phyloP scores from a whole-genome alignment of 2,888 invertebrate genomes.

The Himalopsyche japonica region DNA sequence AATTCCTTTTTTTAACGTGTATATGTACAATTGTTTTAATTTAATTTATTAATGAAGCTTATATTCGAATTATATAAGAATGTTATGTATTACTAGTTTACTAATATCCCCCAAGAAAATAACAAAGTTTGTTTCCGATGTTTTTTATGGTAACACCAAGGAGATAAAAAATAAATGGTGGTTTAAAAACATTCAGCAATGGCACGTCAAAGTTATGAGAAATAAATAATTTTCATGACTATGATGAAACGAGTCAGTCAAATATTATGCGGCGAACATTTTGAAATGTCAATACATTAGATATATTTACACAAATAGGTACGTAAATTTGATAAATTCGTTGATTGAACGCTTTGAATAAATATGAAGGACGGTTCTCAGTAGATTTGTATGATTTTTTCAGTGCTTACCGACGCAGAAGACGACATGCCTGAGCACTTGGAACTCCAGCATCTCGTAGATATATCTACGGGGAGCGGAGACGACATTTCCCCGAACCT shows the following conservation, averaged over 20 bases:
- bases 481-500: conserved; percentile 55
- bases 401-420: neutral
- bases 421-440: conserved; percentile 72
- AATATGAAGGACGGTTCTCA: neutral
- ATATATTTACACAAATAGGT: neutral
- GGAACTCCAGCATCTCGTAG: conserved; percentile 80
- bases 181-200: neutral
- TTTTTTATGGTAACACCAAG: neutral
- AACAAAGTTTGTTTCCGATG: no score
- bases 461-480: conserved; percentile 60
- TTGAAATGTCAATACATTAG: neutral
- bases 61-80: no score
- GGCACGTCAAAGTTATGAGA: neutral
- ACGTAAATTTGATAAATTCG: neutral
- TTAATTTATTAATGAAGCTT: no score
- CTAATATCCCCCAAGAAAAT: no score
- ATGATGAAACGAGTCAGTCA: neutral
- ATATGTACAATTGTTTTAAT: no score
- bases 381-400: neutral
- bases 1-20: no score
- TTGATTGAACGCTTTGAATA: neutral
- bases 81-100: conserved; percentile 61
- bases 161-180: neutral
- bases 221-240: neutral
- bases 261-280: neutral